Percentiles rank a stretch among this genome's conserved stretches.
phyloP scores from a whole-genome alignment of 2,113 vertebrate species.

The Sigmodon hispidus region DNA sequence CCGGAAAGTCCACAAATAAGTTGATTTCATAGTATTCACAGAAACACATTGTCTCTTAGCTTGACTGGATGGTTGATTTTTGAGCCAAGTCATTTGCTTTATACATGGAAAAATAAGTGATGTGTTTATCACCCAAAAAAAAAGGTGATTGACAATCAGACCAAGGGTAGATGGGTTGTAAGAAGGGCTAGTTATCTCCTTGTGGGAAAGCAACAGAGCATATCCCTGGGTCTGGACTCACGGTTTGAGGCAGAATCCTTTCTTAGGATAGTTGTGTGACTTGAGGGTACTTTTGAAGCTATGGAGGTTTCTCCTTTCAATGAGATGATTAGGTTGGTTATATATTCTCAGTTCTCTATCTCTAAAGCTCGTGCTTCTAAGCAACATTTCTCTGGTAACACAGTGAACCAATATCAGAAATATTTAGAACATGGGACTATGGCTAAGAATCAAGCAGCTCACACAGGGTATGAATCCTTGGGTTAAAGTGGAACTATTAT shows the following conservation, averaged over 20 bases:
- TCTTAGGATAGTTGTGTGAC: background rate
- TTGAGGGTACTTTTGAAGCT: slow-evolving; percentile 1
- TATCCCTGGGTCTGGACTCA: background rate
- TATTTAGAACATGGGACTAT: slow-evolving; percentile 25
- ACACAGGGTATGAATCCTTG: background rate
- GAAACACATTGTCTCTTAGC: background rate
- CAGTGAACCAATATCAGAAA: slow-evolving; percentile 4
- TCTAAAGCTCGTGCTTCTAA: slow-evolving; percentile 44
- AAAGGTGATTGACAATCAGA: background rate
- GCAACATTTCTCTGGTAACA: background rate
- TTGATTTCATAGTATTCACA: background rate
- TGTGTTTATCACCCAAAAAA: background rate
- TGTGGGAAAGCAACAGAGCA: background rate
- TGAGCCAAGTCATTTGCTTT: background rate
- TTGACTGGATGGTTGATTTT: background rate
- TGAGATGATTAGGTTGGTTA: background rate
- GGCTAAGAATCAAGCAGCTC: background rate
- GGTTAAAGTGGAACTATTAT: background rate
- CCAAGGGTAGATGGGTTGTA: background rate
- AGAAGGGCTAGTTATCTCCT: background rate
- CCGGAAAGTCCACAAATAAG: background rate
- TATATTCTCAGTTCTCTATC: background rate
- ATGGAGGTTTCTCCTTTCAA: slow-evolving; percentile 13
- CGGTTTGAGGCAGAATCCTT: background rate
- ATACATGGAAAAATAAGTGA: background rate